Conservation (phyloP, 2,113 vertebrate genomes). For the Galeopterus variegatus region DNA sequence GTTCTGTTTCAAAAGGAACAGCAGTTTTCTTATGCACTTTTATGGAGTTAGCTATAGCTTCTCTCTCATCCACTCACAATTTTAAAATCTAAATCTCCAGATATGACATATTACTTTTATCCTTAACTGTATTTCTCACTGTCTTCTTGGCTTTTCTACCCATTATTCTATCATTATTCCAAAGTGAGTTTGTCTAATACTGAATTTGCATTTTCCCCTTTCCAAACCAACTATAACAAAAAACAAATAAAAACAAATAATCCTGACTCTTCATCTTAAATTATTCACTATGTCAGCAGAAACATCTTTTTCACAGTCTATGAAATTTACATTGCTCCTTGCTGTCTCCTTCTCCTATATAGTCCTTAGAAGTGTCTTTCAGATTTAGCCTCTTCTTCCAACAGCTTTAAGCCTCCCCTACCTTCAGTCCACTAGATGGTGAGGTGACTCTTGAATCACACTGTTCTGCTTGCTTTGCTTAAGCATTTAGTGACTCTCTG, state of each 20-base stretch:
- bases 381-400: neutral
- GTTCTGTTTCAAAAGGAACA: constrained; percentile 4
- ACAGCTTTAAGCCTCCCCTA: neutral
- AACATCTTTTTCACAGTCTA: neutral
- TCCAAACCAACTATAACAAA: neutral
- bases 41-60: neutral
- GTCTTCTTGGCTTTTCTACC: neutral
- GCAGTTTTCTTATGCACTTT: neutral
- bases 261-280: neutral
- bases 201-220: neutral
- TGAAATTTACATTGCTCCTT: neutral
- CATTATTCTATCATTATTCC: neutral
- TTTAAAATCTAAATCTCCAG: neutral
- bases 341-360: neutral
- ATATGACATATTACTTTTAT: neutral
- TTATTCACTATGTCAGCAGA: neutral
- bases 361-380: constrained; percentile 28
- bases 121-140: neutral
- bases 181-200: neutral
- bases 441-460: neutral
- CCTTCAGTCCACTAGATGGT: neutral
- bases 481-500: neutral
- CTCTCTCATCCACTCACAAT: neutral
- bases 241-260: neutral
- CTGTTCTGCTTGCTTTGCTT: neutral